Conservation (phyloP, 2,888 invertebrate species). For the Caenorhabditis drosophilae region DNA sequence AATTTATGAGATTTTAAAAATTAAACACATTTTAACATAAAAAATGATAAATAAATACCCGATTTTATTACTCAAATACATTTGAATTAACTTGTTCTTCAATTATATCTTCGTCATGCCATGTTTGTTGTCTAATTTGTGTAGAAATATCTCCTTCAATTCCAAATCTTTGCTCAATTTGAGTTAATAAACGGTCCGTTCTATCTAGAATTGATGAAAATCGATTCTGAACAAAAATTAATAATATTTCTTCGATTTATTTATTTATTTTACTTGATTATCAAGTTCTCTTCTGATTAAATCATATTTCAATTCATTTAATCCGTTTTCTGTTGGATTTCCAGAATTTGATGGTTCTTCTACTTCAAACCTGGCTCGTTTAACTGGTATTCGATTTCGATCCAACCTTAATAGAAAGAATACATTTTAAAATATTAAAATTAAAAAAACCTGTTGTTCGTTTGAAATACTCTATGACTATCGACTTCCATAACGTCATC, state of each 20-base stretch:
- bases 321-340: background rate
- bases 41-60: no score
- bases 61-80: no score
- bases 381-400: slow-evolving; percentile 3
- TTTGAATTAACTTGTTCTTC: slow-evolving; percentile 20
- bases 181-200: slow-evolving; percentile 30
- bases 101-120: slow-evolving; percentile 18
- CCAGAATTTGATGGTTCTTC: background rate
- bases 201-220: slow-evolving; percentile 38
- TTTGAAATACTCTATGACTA: background rate
- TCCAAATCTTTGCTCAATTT: slow-evolving; percentile 32
- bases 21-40: no score
- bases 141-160: slow-evolving; percentile 6
- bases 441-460: no score
- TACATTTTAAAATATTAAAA: background rate
- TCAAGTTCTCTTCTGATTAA: slow-evolving; percentile 27
- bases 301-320: slow-evolving; percentile 10
- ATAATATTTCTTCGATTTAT: background rate
- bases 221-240: slow-evolving; percentile 16
- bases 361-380: slow-evolving; percentile 14
- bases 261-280: slow-evolving; percentile 9
- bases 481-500: background rate
- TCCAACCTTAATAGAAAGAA: slow-evolving; percentile 5
- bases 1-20: no score
- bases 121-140: background rate